These are phyloP conservation scores for Halictus ligatus DNA, from an alignment of 2,888 invertebrate genomes.

Conservation along the genomic window DNA sequence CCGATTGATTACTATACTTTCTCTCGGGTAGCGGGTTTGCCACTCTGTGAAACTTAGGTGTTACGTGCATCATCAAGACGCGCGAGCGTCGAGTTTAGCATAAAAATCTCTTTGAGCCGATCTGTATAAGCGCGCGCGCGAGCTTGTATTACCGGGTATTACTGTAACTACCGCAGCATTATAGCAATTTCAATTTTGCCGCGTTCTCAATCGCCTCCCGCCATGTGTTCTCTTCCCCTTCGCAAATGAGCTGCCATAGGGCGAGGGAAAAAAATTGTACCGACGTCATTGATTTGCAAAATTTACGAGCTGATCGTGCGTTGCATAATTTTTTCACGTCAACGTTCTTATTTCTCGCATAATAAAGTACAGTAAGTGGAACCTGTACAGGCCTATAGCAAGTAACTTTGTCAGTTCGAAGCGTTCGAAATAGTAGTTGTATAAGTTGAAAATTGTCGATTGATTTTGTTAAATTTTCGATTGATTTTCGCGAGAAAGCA, in stretches of 20 bases:
- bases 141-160: conserved; percentile 66
- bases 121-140: conserved; percentile 54
- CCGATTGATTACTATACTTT: conserved; percentile 59
- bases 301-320: not conserved
- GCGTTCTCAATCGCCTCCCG: conserved; percentile 59
- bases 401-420: not conserved
- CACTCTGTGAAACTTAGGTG: conserved; percentile 54
- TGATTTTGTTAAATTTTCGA: not conserved
- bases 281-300: not conserved
- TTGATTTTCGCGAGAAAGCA: not conserved
- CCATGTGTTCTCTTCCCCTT: not conserved
- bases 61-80: conserved; percentile 52
- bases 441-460: not conserved
- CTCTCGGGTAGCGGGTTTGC: conserved; percentile 37
- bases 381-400: not conserved
- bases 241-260: conserved; percentile 46
- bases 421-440: not conserved
- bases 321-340: not conserved
- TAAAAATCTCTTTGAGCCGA: conserved; percentile 64
- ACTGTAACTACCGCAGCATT: conserved; percentile 69
- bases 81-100: conserved; percentile 55
- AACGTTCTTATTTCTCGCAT: not conserved
- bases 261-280: conserved; percentile 40
- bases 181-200: conserved; percentile 73
- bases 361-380: not conserved